Base-by-base conservation (phyloP, 2,113 vertebrate genomes). In the Dascyllus trimaculatus region DNA sequence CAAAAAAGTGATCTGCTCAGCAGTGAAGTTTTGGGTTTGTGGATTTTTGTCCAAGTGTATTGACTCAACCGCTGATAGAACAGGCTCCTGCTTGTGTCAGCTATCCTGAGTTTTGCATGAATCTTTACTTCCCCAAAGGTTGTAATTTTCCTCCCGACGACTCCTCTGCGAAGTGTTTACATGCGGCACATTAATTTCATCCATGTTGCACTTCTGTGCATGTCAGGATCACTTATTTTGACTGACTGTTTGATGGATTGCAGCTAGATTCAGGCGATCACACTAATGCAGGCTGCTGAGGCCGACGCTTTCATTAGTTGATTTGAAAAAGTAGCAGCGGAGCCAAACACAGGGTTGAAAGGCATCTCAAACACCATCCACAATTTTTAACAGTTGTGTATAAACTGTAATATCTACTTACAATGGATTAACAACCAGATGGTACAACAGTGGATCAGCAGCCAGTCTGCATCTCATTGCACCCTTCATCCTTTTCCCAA, bases 401-500 rank as follows among this genome's bases (percentile, higher is more conserved):
- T 70, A 63, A 77, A 53, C 22, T 76, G 21, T 72, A 84, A 87
- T 74, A 78, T 70, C 80, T 68, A 75, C 56, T 81, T 77, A 79
- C 63, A 32, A 64, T 29, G 78, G 86, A 87, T 84, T 81, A 85
- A 65, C 56, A 84, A 63, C 25, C 87, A 87, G 78, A 89, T 82
- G 78, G 84, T 68, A 56, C 59, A 22, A 62, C 71, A 25, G 71
- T 70, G 66, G 61, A 81, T 75, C 65, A 84, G 71, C 59, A 70
- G 66, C 75, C 56, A 64, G 68, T 64, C 69, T 18, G 71, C 75
- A 75, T 58, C 79, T 65, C 49, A 60, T 11, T 2, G 11, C 14
- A 11, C 4, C 10, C 52, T 4, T 24, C 11, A 26, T 48, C 0
- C 2, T 57, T n/a, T 14, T 15, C 40, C 53, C 13, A 15, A 59